Evolutionary conservation across 2,888 invertebrate species (phyloP), one percentile per base, ranked within the genome.

Genomic region (Tetragonisca angustula): DNA sequence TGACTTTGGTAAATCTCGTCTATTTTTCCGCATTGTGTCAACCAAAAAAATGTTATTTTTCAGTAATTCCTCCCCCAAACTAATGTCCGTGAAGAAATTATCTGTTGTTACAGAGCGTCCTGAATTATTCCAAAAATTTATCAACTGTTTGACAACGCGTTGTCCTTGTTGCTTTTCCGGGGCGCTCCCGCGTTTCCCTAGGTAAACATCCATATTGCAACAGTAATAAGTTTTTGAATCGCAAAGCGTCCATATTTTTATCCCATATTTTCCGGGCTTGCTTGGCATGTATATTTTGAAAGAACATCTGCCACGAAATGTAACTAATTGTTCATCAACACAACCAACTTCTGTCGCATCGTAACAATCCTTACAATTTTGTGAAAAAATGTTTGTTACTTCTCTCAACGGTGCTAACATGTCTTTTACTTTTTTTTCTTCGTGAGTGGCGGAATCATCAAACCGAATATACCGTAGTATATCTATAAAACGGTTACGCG

Each of bases 171-270:
- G 59, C 19, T 27, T 72, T 13, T 62, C 71, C 15, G 71, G 1
- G 19, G 32, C 6, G 21, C 36, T 75, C 5, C 43, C 32, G 52
- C n/a, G 54, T 56, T 65, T 75, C 13, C 74, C n/a, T 19, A 75
- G 43, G 36, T 76, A 70, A 2, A 76, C 21, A n/a, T 77, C 77
- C 64, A 77, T 71, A 15, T 78, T 78, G 32, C 78, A 78, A 54
- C 73, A 73, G 19, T 78, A 73, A 24, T 49, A 78, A 11, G 78
- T 78, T 19, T 56, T 67, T 19, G 59, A 24, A 36, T 76, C 59
- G 13, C 76, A 76, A 0, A 68, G 59, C 1, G 59, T 50, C 61
- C 52, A 70, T 21, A 76, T 62, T 52, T 76, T 62, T 9, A 76
- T 69, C 1, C 76, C 76, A 17, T 70, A 70, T 21, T 70, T 77